These are phyloP conservation scores for Nibea albiflora DNA, from an alignment of 2,113 vertebrate genomes.

Conservation along the genomic window DNA sequence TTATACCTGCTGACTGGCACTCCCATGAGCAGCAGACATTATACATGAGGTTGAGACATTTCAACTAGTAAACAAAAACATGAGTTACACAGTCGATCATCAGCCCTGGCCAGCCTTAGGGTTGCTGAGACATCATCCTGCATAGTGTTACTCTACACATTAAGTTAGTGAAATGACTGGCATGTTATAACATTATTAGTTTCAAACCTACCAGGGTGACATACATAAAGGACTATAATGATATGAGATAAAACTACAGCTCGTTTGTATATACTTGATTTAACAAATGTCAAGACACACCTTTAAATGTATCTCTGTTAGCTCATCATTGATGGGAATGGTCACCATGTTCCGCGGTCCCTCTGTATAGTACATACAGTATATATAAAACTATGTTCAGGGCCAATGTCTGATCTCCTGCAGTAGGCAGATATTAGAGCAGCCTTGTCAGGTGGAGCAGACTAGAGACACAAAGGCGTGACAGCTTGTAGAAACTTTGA, in stretches of 20 bases:
- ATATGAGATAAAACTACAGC: constrained; percentile 39
- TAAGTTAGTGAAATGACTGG: constrained; percentile 21
- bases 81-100: neutral
- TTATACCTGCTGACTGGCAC: constrained; percentile 22
- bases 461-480: constrained; percentile 37
- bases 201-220: constrained; percentile 40
- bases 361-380: constrained; percentile 38
- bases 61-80: constrained; percentile 29
- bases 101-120: constrained; percentile 12
- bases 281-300: constrained; percentile 18
- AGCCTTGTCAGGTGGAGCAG: constrained; percentile 35
- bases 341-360: neutral
- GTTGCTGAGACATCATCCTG: constrained; percentile 45
- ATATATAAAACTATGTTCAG: constrained; percentile 50
- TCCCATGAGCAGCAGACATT: constrained; percentile 41
- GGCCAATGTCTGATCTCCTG: constrained; percentile 34
- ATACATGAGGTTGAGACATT: constrained; percentile 37
- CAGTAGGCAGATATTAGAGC: constrained; percentile 39
- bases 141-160: constrained; percentile 47
- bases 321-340: constrained; percentile 18
- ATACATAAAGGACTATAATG: constrained; percentile 32
- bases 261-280: constrained; percentile 24
- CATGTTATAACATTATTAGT: constrained; percentile 22
- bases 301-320: constrained; percentile 9
- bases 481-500: constrained; percentile 34